phyloP scores from a whole-genome alignment of 2,797 vertebrate genomes.

The Crax fasciolata region DNA sequence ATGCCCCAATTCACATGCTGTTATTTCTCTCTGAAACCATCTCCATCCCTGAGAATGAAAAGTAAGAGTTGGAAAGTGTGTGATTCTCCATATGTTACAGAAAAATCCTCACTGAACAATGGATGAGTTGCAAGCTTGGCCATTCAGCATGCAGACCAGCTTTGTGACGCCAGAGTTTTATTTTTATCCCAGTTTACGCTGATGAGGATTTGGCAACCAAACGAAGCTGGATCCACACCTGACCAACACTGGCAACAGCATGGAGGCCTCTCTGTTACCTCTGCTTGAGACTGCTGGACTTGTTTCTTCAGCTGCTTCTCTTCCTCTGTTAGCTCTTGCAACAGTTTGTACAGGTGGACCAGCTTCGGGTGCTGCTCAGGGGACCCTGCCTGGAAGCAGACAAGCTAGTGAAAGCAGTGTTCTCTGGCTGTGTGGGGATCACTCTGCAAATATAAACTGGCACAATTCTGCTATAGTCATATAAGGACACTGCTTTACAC shows the following conservation, averaged over 20 bases:
- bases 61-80: background rate
- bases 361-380: slow-evolving; percentile 80
- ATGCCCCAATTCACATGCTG: background rate
- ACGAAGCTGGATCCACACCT: background rate
- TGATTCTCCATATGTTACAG: background rate
- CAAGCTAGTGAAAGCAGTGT: background rate
- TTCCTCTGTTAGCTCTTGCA: slow-evolving; percentile 78
- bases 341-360: slow-evolving; percentile 78
- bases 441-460: background rate
- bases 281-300: slow-evolving; percentile 83
- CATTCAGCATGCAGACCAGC: background rate
- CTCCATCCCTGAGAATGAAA: background rate
- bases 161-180: background rate
- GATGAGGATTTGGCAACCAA: background rate
- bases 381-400: slow-evolving; percentile 82
- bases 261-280: slow-evolving; percentile 76
- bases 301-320: slow-evolving; percentile 78
- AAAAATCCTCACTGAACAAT: background rate
- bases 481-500: background rate
- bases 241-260: background rate
- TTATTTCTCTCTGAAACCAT: background rate
- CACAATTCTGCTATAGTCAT: background rate
- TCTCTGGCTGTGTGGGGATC: background rate
- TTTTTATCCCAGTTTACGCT: background rate
- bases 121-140: background rate